These are phyloP conservation scores for Parnassius glacialis DNA, from an alignment of 2,888 invertebrate genomes.

Conservation along the genomic window DNA sequence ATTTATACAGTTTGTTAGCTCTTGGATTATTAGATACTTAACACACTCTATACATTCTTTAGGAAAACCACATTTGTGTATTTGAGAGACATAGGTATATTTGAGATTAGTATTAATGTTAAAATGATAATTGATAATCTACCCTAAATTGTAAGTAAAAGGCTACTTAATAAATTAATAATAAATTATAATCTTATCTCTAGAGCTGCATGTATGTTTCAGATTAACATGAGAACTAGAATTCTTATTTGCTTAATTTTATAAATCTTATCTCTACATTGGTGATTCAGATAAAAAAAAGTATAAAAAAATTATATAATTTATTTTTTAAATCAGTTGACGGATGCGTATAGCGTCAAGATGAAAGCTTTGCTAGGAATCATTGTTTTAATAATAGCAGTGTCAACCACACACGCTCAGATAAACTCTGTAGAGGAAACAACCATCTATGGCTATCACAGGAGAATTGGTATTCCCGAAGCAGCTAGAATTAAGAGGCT, in stretches of 20 bases:
- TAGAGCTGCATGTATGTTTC: background rate
- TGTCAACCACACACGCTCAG: constrained; percentile 36
- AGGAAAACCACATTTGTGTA: background rate
- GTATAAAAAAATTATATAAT: background rate
- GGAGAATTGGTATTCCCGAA: constrained; percentile 46
- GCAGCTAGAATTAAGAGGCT: constrained; percentile 42
- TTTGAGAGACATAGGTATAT: background rate
- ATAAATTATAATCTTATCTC: too few species aligned
- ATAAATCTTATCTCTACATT: too few species aligned
- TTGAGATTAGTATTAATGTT: too few species aligned
- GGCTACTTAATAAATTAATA: too few species aligned
- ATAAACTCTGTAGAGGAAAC: constrained; percentile 31
- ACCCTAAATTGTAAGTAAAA: too few species aligned
- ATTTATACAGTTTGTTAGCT: too few species aligned
- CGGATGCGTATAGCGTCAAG: constrained; percentile 4
- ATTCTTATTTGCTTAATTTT: too few species aligned
- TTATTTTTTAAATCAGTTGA: background rate
- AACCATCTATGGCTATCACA: constrained; percentile 47
- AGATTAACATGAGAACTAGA: background rate
- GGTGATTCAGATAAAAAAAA: too few species aligned
- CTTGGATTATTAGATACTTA: too few species aligned
- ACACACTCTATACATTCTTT: too few species aligned
- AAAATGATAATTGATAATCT: too few species aligned
- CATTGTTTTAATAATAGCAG: constrained; percentile 38
- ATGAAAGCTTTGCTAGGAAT: constrained; percentile 32